A percentile compares a stretch with the other conserved stretches of the same genome.
phyloP scores from a whole-genome alignment of 2,888 invertebrate genomes.

The Barypeithes pellucidus region DNA sequence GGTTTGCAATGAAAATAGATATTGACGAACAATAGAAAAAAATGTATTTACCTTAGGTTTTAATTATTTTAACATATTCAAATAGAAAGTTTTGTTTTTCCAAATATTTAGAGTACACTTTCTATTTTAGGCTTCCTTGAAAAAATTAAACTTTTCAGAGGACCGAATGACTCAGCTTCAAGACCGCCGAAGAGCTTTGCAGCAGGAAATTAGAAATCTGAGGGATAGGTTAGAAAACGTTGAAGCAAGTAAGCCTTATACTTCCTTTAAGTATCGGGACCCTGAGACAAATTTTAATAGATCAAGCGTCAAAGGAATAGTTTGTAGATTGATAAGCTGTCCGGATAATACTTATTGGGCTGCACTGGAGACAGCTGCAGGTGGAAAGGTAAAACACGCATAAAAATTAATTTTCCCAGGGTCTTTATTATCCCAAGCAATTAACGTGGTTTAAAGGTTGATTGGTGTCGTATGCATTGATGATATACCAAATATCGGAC shows the following conservation, averaged over 20 bases:
- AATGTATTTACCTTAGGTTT: no score
- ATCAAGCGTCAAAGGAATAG: conserved; percentile 81
- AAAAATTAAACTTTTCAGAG: conserved; percentile 76
- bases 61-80: no score
- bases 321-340: conserved; percentile 85
- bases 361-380: conserved; percentile 90
- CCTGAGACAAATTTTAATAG: conserved; percentile 84
- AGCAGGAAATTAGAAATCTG: conserved; percentile 73
- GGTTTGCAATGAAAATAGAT: no score
- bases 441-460: no score
- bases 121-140: conserved; percentile 67
- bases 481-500: no score
- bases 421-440: no score
- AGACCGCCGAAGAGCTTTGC: conserved; percentile 71
- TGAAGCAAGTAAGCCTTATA: conserved; percentile 74
- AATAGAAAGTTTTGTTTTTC: no score
- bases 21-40: no score
- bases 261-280: conserved; percentile 83
- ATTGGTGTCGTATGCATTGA: no score
- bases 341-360: conserved; percentile 80
- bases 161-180: conserved; percentile 75
- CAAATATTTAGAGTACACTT: no score
- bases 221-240: conserved; percentile 76
- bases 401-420: neutral
- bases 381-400: conserved; percentile 85